Percentiles rank a stretch among this genome's conserved stretches.
phyloP scores from a whole-genome alignment of 2,113 vertebrate species.

The Podilymbus podiceps region DNA sequence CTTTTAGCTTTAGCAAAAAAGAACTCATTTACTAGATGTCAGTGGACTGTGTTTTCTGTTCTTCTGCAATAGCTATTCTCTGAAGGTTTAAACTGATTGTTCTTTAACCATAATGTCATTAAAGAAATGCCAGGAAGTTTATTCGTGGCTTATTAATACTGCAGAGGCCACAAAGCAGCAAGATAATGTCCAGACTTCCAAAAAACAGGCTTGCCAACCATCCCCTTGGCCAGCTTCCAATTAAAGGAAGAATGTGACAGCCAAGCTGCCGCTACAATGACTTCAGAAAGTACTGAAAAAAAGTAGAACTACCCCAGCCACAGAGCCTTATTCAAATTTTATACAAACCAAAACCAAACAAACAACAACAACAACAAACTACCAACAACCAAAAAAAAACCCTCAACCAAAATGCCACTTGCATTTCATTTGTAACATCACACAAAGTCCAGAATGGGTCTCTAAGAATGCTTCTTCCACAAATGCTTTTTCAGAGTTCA shows the following conservation, averaged over 20 bases:
- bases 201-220: constrained; percentile 19
- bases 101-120: constrained; percentile 24
- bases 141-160: constrained; percentile 50
- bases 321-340: not conserved
- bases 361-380: too few relatives aligned
- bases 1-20: not conserved
- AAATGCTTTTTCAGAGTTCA: not conserved
- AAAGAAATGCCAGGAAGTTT: constrained; percentile 57
- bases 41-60: constrained; percentile 2
- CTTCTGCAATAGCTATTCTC: constrained; percentile 17
- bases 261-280: constrained; percentile 13
- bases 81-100: constrained; percentile 20
- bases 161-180: constrained; percentile 24
- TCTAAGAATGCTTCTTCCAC: not conserved
- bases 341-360: not conserved
- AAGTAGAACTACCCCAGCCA: not conserved
- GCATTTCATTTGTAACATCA: not conserved
- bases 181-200: constrained; percentile 40
- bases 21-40: not conserved
- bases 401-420: not conserved
- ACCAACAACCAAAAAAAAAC: too few relatives aligned
- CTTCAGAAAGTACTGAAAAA: constrained; percentile 5
- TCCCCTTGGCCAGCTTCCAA: constrained; percentile 24
- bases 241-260: constrained; percentile 21
- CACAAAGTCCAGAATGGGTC: not conserved